These are phyloP conservation scores for Campylomormyrus numenius DNA, from an alignment of 2,113 vertebrate species.

Conservation along the genomic window DNA sequence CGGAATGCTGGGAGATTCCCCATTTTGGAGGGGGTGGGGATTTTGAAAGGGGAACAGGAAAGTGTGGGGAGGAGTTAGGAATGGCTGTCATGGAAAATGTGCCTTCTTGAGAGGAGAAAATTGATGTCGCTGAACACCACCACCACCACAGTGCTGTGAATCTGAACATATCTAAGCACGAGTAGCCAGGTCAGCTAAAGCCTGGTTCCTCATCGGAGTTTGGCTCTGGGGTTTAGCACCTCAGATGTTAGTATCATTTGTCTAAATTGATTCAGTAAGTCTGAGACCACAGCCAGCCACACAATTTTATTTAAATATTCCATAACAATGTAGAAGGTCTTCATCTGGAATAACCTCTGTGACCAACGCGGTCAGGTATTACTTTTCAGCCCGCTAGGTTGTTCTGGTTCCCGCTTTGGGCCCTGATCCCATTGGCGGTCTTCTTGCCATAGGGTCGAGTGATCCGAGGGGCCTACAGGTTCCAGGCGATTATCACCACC, in stretches of 20 bases:
- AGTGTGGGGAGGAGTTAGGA: constrained; percentile 22
- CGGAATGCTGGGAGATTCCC: not conserved
- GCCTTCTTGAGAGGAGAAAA: not conserved
- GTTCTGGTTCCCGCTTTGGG: not conserved
- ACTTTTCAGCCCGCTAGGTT: not conserved
- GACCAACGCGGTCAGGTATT: not conserved
- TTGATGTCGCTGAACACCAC: not conserved
- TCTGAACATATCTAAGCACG: not conserved
- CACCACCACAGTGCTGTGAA: not conserved
- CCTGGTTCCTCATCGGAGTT: not conserved
- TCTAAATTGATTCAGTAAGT: not conserved
- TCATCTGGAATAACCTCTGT: not conserved
- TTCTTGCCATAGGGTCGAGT: constrained; percentile 68
- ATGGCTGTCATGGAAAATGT: not conserved
- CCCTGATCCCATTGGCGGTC: not conserved
- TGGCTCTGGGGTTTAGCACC: not conserved
- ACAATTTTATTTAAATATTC: not conserved
- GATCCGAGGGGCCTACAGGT: constrained; percentile 82
- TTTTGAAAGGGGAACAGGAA: not conserved
- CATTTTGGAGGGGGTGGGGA: not conserved
- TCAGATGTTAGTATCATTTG: not conserved
- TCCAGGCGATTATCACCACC: constrained; percentile 93
- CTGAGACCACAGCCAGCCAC: not conserved
- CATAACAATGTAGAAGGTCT: not conserved
- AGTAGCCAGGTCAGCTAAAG: not conserved